Evolutionary conservation across 2,888 invertebrate species (phyloP).

Genomic region (Xestoiulus laeticollis): DNA sequence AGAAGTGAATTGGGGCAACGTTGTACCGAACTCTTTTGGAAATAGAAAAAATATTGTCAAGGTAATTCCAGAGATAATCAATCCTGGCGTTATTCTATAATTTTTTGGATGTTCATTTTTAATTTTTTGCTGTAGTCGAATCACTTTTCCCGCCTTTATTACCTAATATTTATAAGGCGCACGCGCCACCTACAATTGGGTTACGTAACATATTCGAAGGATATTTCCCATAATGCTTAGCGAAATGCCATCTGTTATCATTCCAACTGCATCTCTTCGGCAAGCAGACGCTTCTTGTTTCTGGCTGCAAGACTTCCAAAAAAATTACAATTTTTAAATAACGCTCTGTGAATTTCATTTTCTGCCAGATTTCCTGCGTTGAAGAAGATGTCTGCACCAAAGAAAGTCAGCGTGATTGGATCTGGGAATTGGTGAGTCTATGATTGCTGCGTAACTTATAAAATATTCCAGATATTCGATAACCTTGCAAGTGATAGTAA

Average conservation of each 20-base stretch:
- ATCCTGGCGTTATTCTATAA: no score
- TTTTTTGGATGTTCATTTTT: no score
- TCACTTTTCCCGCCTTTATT: not conserved
- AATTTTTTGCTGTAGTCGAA: no score
- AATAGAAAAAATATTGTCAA: not conserved
- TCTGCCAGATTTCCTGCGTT: not conserved
- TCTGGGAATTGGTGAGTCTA: conserved; percentile 54
- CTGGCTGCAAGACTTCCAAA: not conserved
- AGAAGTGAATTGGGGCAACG: not conserved
- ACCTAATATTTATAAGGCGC: no score
- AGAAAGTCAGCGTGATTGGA: conserved; percentile 54
- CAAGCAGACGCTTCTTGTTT: conserved; percentile 39
- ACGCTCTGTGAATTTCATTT: not conserved
- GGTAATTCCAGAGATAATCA: not conserved
- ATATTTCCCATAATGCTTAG: not conserved
- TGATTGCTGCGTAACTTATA: not conserved
- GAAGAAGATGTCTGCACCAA: conserved; percentile 51
- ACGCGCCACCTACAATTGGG: no score
- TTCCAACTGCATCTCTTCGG: not conserved
- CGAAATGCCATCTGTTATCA: not conserved
- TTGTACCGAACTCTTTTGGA: not conserved
- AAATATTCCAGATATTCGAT: not conserved
- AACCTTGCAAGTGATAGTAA: not conserved
- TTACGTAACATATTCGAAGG: not conserved
- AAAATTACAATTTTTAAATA: not conserved